Evolutionary conservation across 2,888 invertebrate species (phyloP).

Genomic region (Bombylius discolor): DNA sequence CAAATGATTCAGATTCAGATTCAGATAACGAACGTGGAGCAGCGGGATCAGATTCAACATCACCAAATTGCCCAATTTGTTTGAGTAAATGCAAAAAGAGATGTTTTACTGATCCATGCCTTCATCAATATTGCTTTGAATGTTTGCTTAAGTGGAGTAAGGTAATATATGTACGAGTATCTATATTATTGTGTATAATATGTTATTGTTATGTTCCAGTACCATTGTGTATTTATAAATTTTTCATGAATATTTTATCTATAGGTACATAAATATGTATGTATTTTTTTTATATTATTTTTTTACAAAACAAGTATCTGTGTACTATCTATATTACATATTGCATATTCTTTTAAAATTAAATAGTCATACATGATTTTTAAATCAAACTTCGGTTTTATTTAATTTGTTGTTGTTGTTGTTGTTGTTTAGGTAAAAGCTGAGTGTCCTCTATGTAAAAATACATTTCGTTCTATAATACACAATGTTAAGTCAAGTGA

Average conservation of each 20-base stretch:
- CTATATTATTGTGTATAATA: no score
- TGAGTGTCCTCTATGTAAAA: constrained; percentile 89
- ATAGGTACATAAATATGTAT: no score
- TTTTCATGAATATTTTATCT: no score
- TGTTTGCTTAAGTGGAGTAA: constrained; percentile 91
- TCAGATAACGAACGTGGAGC: constrained; percentile 40
- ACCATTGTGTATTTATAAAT: no score
- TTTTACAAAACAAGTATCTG: no score
- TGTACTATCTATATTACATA: no score
- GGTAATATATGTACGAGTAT: constrained; percentile 40
- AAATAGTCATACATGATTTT: not conserved
- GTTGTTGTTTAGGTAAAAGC: constrained; percentile 60
- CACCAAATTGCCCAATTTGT: constrained; percentile 87
- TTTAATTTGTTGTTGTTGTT: no score
- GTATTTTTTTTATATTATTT: constrained; percentile 10
- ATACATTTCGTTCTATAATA: constrained; percentile 78
- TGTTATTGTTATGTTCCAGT: not conserved
- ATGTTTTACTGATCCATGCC: constrained; percentile 82
- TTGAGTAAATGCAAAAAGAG: constrained; percentile 74
- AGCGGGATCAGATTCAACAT: constrained; percentile 53
- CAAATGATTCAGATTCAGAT: no score
- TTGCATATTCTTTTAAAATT: not conserved
- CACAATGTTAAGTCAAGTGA: constrained; percentile 80
- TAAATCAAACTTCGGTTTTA: no score
- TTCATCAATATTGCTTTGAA: constrained; percentile 88